These are phyloP conservation scores for Eumeta japonica DNA, from an alignment of 1,140 invertebrate genomes.

Conservation along the genomic window DNA sequence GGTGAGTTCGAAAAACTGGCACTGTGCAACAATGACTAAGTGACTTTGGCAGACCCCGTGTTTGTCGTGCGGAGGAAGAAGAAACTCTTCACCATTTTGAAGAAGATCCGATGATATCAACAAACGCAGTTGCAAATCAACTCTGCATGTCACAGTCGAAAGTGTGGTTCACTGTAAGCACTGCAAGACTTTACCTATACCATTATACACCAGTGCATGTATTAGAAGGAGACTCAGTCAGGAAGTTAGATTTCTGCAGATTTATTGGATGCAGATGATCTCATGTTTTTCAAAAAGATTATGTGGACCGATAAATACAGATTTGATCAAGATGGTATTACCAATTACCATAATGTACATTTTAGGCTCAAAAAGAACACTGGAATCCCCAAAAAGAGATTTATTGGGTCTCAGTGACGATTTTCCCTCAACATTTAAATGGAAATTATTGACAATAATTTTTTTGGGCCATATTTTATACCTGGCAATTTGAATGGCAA, in stretches of 20 bases:
- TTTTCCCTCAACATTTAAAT: neutral
- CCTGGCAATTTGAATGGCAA: no score
- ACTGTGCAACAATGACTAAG: neutral
- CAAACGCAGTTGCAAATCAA: no score
- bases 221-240: no score
- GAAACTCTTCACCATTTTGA: neutral
- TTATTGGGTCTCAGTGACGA: neutral
- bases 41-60: neutral
- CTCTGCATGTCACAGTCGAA: neutral
- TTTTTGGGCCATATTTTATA: neutral
- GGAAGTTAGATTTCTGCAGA: no score
- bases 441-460: neutral
- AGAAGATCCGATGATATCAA: no score
- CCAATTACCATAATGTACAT: no score
- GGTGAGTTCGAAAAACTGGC: neutral
- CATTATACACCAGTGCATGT: no score
- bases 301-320: constrained; percentile 1
- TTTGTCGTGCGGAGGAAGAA: neutral
- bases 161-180: neutral
- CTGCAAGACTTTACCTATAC: neutral
- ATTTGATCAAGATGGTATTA: no score
- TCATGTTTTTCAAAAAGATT: no score
- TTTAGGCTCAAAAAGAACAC: neutral
- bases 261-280: no score
- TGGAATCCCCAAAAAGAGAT: neutral